Base-by-base conservation (phyloP, 2,113 vertebrate genomes). In the Anhinga rufa region DNA sequence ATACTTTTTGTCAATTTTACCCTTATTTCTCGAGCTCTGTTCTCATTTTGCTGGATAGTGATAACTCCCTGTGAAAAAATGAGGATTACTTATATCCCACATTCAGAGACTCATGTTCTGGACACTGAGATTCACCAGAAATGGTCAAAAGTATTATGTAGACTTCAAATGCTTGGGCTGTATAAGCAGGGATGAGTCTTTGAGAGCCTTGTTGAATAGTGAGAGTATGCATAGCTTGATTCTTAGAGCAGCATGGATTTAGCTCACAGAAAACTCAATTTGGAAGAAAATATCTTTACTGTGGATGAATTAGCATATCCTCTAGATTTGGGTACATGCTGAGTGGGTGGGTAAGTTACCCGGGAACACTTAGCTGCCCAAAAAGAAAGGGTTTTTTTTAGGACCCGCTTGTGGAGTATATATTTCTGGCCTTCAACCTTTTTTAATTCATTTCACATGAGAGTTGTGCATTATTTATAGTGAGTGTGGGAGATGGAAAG, bases 381-480 rank as follows among this genome's bases (percentile, higher is more conserved):
- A 71, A 94, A 91, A 88, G 8, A 85, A 83, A 90, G 29, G 17
- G 19, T 48, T 9, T 24, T 74, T 94, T 93, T 82, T 91, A 71
- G 78, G 60, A 49, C 61, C 55, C 1, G 1, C 46, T 91, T 80
- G 51, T 90, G 62, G 46, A 91, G 19, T 85, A 55, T 82, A 0
- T 87, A 87, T 95, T 96, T 97, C 71, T 95, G 64, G 78, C 51
- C 82, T 58, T 91, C 82, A 80, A 14, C 62, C 51, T 74, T 70
- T 69, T 94, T 83, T 20, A 92, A 88, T 92, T 92, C 55, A 36
- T n/a, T 95, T 92, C 87, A 86, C 89, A 52, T 92, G 71, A 91
- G 84, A 72, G 15, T 95, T 88, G 66, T 88, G 57, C 42, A 81
- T 93, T 97, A 95, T 95, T 94, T 97, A 96, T 92, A 93, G 86